These are phyloP conservation scores for Gymnoscopelus braueri DNA, from an alignment of 2,797 vertebrate species.

Conservation along the genomic window DNA sequence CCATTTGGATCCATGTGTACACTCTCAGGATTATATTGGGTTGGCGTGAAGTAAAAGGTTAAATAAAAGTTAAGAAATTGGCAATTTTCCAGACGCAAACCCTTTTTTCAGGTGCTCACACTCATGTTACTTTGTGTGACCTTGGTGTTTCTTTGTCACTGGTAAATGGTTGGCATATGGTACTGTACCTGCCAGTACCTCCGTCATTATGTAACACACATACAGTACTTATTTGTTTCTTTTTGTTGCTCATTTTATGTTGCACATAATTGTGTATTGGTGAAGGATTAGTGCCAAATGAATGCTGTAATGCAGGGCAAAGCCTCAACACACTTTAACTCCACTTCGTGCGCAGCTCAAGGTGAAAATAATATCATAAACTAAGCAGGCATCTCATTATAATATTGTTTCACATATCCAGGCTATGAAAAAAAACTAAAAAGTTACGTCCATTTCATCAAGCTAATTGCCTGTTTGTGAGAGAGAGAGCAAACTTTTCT, in stretches of 20 bases:
- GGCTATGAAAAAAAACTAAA: constrained; percentile 76
- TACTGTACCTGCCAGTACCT: constrained; percentile 47
- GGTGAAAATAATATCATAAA: constrained; percentile 94
- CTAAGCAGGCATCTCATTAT: constrained; percentile 90
- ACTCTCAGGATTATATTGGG: too few relatives aligned
- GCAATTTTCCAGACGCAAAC: neutral
- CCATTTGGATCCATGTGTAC: too few relatives aligned
- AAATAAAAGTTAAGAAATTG: neutral
- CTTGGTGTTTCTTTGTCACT: constrained; percentile 47
- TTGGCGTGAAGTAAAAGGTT: constrained; percentile 2
- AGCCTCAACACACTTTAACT: constrained; percentile 61
- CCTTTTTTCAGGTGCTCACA: neutral
- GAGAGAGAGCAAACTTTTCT: constrained; percentile 94
- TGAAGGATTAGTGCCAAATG: constrained; percentile 35
- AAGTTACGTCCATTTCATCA: constrained; percentile 94
- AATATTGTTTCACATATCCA: constrained; percentile 93
- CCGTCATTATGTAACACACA: constrained; percentile 44
- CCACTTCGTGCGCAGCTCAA: constrained; percentile 80
- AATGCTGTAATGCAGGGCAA: constrained; percentile 53
- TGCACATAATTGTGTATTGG: constrained; percentile 34
- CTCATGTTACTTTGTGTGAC: constrained; percentile 43
- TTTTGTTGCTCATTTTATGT: constrained; percentile 41
- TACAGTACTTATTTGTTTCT: constrained; percentile 53
- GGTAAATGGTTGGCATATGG: constrained; percentile 37
- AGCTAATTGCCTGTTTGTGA: constrained; percentile 98